Evolutionary conservation across 1,140 invertebrate species (phyloP).

Genomic region (Acyrthosiphon pisum): DNA sequence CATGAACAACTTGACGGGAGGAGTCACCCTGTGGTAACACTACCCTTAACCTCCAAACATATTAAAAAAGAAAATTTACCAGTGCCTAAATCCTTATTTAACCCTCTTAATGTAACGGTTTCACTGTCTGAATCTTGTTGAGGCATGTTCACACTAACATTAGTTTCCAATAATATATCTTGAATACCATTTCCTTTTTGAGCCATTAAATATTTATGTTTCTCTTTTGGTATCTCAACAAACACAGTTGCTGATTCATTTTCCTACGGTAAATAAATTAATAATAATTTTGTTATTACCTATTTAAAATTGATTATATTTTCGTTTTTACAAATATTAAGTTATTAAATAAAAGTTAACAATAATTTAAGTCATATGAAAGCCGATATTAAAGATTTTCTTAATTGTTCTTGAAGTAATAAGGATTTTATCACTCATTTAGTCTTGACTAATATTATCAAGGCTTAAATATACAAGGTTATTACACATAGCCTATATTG

Average conservation of each 20-base stretch:
- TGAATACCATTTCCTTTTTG: slow-evolving; percentile 83
- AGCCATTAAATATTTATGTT: slow-evolving; percentile 97
- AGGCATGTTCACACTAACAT: slow-evolving; percentile 96
- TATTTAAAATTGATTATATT: neutral
- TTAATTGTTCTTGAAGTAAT: neutral
- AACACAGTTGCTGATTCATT: slow-evolving; percentile 83
- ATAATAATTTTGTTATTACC: neutral
- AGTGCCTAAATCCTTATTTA: slow-evolving; percentile 80
- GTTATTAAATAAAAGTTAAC: neutral
- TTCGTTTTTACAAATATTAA: neutral
- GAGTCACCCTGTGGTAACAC: too few relatives aligned
- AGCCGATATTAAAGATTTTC: neutral
- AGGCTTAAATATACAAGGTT: too few relatives aligned
- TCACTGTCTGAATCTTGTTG: slow-evolving; percentile 84
- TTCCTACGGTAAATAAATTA: slow-evolving; percentile 67
- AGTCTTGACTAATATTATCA: neutral
- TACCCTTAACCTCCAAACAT: too few relatives aligned
- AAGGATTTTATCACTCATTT: neutral
- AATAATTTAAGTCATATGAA: neutral
- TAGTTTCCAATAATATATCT: slow-evolving; percentile 90
- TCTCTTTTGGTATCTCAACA: slow-evolving; percentile 94
- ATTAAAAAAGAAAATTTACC: slow-evolving; percentile 65
- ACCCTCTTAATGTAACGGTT: slow-evolving; percentile 95
- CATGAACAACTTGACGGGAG: too few relatives aligned
- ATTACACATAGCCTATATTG: too few relatives aligned